Percentiles rank a stretch among this genome's conserved stretches.
Evolutionary conservation across 1,140 invertebrate species (phyloP).

Genomic region (Arion vulgaris): DNA sequence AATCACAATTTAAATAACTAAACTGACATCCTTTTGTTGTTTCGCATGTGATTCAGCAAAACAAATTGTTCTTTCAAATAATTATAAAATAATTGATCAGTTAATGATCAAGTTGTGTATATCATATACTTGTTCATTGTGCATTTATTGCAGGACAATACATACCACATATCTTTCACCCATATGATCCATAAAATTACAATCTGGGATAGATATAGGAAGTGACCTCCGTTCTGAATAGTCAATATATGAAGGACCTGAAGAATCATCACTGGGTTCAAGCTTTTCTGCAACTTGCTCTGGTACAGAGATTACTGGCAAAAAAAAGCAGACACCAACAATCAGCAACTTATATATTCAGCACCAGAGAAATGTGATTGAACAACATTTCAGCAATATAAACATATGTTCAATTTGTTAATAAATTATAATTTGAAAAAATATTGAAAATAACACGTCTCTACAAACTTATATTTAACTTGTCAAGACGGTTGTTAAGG

Average conservation of each 20-base stretch:
- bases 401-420: background rate
- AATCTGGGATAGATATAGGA: constrained; percentile 98
- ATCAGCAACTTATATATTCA: background rate
- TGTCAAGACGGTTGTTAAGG: too few relatives aligned
- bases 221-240: constrained; percentile 98
- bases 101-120: too few relatives aligned
- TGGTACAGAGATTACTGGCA: constrained; percentile 69
- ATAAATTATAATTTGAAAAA: background rate
- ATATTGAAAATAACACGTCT: too few relatives aligned
- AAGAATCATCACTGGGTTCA: constrained; percentile 89
- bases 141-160: too few relatives aligned
- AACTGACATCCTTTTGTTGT: too few relatives aligned
- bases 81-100: too few relatives aligned
- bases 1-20: too few relatives aligned
- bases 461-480: too few relatives aligned
- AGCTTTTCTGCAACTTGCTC: constrained; percentile 73
- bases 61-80: too few relatives aligned
- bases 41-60: too few relatives aligned
- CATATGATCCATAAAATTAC: constrained; percentile 84
- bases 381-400: background rate
- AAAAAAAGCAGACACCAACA: background rate
- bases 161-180: constrained; percentile 91
- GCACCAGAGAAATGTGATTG: too few relatives aligned
- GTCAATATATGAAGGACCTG: constrained; percentile 92
- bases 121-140: too few relatives aligned